Evolutionary conservation across 2,113 vertebrate genomes (phyloP).

Genomic region (Pyxicephalus adspersus): DNA sequence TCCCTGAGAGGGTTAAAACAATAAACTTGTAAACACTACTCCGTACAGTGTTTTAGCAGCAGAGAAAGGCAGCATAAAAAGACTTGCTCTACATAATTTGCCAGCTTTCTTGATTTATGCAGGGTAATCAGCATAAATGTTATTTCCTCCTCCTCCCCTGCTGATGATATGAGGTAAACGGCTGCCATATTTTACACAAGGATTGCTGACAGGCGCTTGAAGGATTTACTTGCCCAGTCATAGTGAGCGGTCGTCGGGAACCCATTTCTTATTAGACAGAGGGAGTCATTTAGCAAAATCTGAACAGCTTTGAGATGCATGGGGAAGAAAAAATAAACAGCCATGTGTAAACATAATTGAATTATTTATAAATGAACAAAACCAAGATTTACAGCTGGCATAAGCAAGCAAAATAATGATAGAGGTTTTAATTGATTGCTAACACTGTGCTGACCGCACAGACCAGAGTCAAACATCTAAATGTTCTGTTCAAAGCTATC

Average conservation of each 20-base stretch:
- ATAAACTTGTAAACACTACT: neutral
- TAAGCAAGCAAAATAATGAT: constrained; percentile 1
- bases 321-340: constrained; percentile 24
- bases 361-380: constrained; percentile 50
- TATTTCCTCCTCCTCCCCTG: constrained; percentile 32
- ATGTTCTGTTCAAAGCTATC: too few relatives aligned
- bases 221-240: constrained; percentile 8
- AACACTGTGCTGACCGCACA: neutral
- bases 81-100: constrained; percentile 49
- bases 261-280: constrained; percentile 40
- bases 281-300: constrained; percentile 44
- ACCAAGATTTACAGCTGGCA: constrained; percentile 10
- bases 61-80: constrained; percentile 22
- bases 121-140: constrained; percentile 46
- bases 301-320: constrained; percentile 18
- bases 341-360: constrained; percentile 37
- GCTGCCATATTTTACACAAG: constrained; percentile 17
- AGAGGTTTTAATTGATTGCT: neutral
- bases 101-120: constrained; percentile 31
- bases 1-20: neutral
- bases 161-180: constrained; percentile 9
- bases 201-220: constrained; percentile 51
- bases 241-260: constrained; percentile 33
- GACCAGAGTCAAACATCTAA: too few relatives aligned
- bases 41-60: constrained; percentile 3